Conservation (phyloP, 2,888 invertebrate genomes). For the Hemithea aestivaria region DNA sequence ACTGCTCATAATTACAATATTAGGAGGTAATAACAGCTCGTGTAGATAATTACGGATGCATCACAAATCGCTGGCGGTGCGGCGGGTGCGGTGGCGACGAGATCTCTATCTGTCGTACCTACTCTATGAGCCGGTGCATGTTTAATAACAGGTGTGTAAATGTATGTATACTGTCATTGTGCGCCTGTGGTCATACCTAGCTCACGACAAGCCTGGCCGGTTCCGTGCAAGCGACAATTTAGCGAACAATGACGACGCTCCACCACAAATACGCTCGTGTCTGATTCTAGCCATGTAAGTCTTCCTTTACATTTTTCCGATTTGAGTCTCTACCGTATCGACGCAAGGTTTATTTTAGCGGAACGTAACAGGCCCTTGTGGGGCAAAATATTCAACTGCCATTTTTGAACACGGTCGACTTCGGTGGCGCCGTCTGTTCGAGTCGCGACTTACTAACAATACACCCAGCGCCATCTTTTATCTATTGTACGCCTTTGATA, state of each 20-base stretch:
- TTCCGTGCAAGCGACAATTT: conserved; percentile 78
- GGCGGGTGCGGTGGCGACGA: conserved; percentile 30
- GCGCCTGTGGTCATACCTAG: conserved; percentile 65
- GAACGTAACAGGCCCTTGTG: conserved; percentile 40
- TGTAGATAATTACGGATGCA: conserved; percentile 59
- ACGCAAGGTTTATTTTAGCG: conserved; percentile 39
- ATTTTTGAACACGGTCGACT: conserved; percentile 74
- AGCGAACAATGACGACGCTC: conserved; percentile 77
- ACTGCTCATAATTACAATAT: conserved; percentile 50
- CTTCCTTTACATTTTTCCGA: conserved; percentile 36
- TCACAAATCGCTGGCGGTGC: conserved; percentile 55
- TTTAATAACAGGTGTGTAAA: conserved; percentile 78
- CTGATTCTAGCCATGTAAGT: conserved; percentile 65
- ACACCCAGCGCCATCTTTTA: conserved; percentile 72
- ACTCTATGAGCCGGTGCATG: conserved; percentile 66
- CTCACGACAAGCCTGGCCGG: conserved; percentile 74
- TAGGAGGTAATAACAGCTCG: conserved; percentile 40
- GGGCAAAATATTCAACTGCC: conserved; percentile 76
- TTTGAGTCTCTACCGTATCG: conserved; percentile 33
- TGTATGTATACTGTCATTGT: conserved; percentile 73
- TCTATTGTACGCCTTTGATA: conserved; percentile 71
- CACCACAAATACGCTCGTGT: conserved; percentile 70
- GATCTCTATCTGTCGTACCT: conserved; percentile 70
- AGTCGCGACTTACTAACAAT: conserved; percentile 65
- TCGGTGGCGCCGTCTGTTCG: conserved; percentile 77